A percentile compares a stretch with the other conserved stretches of the same genome.
Conservation (phyloP, 1,140 invertebrate genomes). For the Drosophila sproati region DNA sequence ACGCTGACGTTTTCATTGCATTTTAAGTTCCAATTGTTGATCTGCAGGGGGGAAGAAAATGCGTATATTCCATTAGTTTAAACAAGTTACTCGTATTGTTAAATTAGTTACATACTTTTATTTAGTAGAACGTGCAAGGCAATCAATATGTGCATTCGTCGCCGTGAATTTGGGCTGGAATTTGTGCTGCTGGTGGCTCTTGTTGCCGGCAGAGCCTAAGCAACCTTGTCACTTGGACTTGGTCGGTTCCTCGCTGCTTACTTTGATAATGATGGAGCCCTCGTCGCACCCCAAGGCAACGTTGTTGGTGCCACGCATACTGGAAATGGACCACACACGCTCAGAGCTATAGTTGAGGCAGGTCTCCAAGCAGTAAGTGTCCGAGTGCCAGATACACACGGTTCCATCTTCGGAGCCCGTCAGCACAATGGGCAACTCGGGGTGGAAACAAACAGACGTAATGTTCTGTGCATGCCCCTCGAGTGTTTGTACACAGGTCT, state of each 20-base stretch:
- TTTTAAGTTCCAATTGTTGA: conserved; percentile 43
- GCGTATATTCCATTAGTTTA: conserved; percentile 31
- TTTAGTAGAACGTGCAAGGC: conserved; percentile 32
- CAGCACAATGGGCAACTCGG: conserved; percentile 98
- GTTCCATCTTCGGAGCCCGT: conserved; percentile 99
- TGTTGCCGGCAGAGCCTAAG: conserved; percentile 71
- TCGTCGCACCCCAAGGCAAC: conserved; percentile 99
- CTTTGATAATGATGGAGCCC: conserved; percentile 98
- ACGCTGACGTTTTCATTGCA: conserved; percentile 64
- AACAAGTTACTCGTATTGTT: conserved; percentile 6
- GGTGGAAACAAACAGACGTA: conserved; percentile 96
- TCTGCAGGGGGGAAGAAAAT: conserved; percentile 33
- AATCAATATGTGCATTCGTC: conserved; percentile 37
- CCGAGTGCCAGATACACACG: conserved; percentile 98
- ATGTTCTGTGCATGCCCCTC: conserved; percentile 99
- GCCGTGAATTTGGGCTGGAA: conserved; percentile 20
- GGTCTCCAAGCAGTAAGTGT: conserved; percentile 97
- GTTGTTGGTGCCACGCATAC: conserved; percentile 97
- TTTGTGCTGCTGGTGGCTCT: conserved; percentile 54
- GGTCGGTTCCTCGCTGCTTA: conserved; percentile 98
- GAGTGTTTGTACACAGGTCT: conserved; percentile 99
- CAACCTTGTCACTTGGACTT: conserved; percentile 99
- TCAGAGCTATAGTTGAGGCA: conserved; percentile 99
- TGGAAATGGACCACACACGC: conserved; percentile 98
- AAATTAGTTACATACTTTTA: conserved; percentile 10